These are phyloP conservation scores for Dermatophagoides farinae DNA, from an alignment of 1,140 invertebrate species.

Conservation along the genomic window DNA sequence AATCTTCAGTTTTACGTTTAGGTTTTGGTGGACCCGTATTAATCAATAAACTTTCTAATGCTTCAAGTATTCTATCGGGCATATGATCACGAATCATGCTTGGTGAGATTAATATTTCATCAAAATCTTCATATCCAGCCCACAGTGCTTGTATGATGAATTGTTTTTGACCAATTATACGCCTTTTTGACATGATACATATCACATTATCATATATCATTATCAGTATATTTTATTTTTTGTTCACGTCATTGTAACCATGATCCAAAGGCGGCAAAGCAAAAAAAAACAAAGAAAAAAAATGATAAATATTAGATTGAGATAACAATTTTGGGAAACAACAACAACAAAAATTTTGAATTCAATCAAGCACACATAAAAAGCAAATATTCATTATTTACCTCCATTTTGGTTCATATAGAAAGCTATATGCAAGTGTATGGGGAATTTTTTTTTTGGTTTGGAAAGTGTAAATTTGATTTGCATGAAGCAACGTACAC, in stretches of 20 bases:
- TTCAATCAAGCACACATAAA: not conserved
- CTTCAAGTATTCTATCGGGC: conserved; percentile 68
- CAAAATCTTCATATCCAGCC: conserved; percentile 65
- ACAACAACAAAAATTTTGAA: not conserved
- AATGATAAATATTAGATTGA: not conserved
- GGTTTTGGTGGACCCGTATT: conserved; percentile 29
- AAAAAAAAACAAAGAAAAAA: not conserved
- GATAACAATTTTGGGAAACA: not conserved
- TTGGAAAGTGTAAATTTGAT: not conserved
- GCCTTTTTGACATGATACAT: not conserved
- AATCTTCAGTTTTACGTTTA: conserved; percentile 21
- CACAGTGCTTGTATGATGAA: conserved; percentile 74
- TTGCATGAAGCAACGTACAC: not conserved
- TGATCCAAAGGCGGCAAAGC: not conserved
- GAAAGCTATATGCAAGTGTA: conserved; percentile 33
- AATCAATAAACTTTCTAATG: conserved; percentile 42
- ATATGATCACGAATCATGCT: conserved; percentile 84
- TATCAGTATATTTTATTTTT: too few species aligned
- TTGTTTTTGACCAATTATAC: conserved; percentile 31
- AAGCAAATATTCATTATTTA: conserved; percentile 25
- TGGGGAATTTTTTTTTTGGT: not conserved
- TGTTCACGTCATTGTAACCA: too few species aligned
- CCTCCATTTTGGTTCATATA: conserved; percentile 49
- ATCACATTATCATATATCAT: not conserved
- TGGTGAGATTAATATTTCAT: conserved; percentile 73